Evolutionary conservation across 37 sponge, comb jelly and placozoan genomes (phyloP).

Genomic region (Corticium candelabrum): DNA sequence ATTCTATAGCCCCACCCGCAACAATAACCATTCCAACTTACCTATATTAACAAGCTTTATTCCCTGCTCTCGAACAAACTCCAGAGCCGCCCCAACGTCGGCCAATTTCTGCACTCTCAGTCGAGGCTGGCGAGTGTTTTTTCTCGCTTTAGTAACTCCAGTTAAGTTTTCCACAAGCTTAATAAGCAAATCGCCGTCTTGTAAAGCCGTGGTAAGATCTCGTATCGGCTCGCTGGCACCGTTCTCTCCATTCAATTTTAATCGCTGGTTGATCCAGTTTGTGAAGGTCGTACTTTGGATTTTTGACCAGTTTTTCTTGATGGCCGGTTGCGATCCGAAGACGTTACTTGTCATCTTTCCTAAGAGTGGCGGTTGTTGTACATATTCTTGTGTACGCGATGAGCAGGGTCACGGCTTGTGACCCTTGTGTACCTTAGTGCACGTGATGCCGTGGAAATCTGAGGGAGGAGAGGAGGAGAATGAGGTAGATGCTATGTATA

Average conservation of each 20-base stretch:
- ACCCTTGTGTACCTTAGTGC: too few species aligned
- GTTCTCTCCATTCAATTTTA: constrained; percentile 35
- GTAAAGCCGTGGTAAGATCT: constrained; percentile 22
- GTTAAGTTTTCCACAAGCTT: constrained; percentile 50
- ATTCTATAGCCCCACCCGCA: too few species aligned
- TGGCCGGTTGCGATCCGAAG: too few species aligned
- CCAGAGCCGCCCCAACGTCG: constrained; percentile 44
- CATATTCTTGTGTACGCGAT: too few species aligned
- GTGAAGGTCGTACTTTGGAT: constrained; percentile 79
- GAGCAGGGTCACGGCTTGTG: too few species aligned
- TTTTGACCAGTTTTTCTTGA: constrained; percentile 49
- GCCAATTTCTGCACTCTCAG: constrained; percentile 55
- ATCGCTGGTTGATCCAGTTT: constrained; percentile 84
- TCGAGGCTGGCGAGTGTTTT: constrained; percentile 26
- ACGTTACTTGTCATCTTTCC: too few species aligned
- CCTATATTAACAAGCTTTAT: constrained; percentile 55
- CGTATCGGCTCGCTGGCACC: neutral
- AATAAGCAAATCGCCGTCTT: constrained; percentile 48
- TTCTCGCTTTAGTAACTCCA: constrained; percentile 29
- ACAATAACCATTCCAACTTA: too few species aligned
- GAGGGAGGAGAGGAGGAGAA: too few species aligned
- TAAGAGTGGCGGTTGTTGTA: too few species aligned
- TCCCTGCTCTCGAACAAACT: constrained; percentile 28
- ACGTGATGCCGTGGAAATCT: too few species aligned
- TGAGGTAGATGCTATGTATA: too few species aligned